Evolutionary conservation across 1,140 invertebrate species (phyloP).

Genomic region (Ericerus pela): DNA sequence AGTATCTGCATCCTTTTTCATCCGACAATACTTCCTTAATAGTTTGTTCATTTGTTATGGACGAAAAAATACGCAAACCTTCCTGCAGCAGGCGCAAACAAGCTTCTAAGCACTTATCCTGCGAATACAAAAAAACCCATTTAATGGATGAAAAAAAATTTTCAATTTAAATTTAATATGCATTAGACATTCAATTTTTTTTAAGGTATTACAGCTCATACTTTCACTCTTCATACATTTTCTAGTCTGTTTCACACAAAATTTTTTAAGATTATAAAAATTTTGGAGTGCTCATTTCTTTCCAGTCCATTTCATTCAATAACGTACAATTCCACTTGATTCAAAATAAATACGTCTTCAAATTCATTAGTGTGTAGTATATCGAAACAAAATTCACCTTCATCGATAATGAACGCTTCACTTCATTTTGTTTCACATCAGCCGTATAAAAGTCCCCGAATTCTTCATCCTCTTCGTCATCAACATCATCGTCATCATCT

Average conservation of each 20-base stretch:
- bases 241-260: too few relatives aligned
- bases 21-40: conserved; percentile 20
- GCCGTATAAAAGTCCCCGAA: conserved; percentile 30
- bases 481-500: conserved; percentile 19
- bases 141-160: not conserved
- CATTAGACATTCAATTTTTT: too few relatives aligned
- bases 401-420: too few relatives aligned
- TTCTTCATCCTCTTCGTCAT: conserved; percentile 28
- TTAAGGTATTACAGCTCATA: too few relatives aligned
- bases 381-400: too few relatives aligned
- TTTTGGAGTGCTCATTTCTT: too few relatives aligned
- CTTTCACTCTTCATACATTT: too few relatives aligned
- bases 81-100: conserved; percentile 22
- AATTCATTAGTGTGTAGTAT: too few relatives aligned
- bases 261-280: too few relatives aligned
- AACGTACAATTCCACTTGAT: too few relatives aligned
- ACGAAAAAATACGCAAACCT: conserved; percentile 19
- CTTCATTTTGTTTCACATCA: conserved; percentile 29
- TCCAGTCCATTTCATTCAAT: too few relatives aligned
- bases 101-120: conserved; percentile 23
- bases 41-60: conserved; percentile 16
- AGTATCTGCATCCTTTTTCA: conserved; percentile 15
- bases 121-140: conserved; percentile 10
- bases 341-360: too few relatives aligned
- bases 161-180: conserved; percentile 18